These are phyloP conservation scores for Chloropsis cyanopogon DNA, from an alignment of 2,113 vertebrate genomes.

Conservation along the genomic window DNA sequence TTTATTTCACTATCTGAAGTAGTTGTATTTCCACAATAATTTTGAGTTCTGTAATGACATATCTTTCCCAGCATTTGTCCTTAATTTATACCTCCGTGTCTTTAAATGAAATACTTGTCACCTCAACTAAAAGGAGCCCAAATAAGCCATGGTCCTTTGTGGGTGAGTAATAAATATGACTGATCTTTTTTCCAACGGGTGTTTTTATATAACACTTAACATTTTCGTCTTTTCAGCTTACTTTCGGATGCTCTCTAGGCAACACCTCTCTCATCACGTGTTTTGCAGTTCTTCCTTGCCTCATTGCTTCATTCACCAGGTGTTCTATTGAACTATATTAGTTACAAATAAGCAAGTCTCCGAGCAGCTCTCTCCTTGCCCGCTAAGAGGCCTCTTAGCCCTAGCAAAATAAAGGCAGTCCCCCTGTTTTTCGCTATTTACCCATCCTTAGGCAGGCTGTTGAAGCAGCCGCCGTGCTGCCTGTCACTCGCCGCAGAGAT, in stretches of 20 bases:
- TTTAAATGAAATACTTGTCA: not conserved
- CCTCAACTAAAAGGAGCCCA: not conserved
- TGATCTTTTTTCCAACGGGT: rapidly evolving
- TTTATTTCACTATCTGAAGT: not conserved
- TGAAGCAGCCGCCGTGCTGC: rapidly evolving
- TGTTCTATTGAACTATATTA: not conserved
- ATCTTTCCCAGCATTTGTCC: not conserved
- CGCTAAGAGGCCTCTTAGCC: not conserved
- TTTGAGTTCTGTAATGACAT: not conserved
- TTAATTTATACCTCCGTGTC: not conserved
- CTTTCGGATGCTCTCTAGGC: not conserved
- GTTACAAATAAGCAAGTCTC: not conserved
- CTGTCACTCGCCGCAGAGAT: rapidly evolving
- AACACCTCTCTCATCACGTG: not conserved
- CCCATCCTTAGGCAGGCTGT: rapidly evolving
- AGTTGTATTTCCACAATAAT: not conserved
- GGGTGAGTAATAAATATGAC: not conserved
- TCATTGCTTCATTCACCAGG: not conserved
- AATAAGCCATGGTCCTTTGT: not conserved
- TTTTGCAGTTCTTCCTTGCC: not conserved
- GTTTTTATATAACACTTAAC: not conserved
- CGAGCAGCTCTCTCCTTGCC: not conserved
- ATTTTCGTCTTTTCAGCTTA: not conserved
- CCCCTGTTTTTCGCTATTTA: rapidly evolving
- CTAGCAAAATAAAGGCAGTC: rapidly evolving